Evolutionary conservation across 2,113 vertebrate species (phyloP).

Genomic region (Potamarius usumacintae): DNA sequence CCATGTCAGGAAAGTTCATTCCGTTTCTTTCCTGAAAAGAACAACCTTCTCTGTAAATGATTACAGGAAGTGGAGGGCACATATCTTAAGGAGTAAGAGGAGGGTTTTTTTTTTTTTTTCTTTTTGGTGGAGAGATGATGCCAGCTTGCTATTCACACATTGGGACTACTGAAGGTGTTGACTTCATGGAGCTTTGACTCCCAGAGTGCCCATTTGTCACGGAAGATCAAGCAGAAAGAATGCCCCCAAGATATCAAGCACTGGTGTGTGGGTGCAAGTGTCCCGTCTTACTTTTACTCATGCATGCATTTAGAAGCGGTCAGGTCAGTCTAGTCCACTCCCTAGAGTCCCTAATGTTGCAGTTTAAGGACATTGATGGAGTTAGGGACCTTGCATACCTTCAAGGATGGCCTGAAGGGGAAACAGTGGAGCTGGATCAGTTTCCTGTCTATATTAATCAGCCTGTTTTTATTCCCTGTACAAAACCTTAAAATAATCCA

Average conservation of each 20-base stretch:
- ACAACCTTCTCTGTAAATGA: background rate
- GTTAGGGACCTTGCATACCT: background rate
- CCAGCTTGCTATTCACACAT: slow-evolving; percentile 37
- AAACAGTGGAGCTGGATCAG: slow-evolving; percentile 25
- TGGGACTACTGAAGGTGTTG: slow-evolving; percentile 23
- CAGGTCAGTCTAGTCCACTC: background rate
- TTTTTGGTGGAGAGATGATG: background rate
- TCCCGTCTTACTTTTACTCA: background rate
- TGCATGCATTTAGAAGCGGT: slow-evolving; percentile 12
- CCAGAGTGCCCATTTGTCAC: slow-evolving; percentile 12
- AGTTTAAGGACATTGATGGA: background rate
- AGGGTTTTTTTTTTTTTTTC: background rate
- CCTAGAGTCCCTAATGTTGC: background rate
- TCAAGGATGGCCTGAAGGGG: slow-evolving; percentile 3
- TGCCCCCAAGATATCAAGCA: background rate
- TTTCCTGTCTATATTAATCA: slow-evolving; percentile 65
- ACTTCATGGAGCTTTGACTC: slow-evolving; percentile 35
- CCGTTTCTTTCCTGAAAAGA: background rate
- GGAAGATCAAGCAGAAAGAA: slow-evolving; percentile 1
- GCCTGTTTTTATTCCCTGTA: slow-evolving; percentile 60
- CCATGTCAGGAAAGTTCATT: slow-evolving; percentile 41
- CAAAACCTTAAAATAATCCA: slow-evolving; percentile 46
- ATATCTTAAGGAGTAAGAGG: background rate
- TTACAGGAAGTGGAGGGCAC: slow-evolving; percentile 12
- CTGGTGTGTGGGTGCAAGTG: background rate